phyloP scores from a whole-genome alignment of 2,113 vertebrate genomes.

The Phocoena sinus region DNA sequence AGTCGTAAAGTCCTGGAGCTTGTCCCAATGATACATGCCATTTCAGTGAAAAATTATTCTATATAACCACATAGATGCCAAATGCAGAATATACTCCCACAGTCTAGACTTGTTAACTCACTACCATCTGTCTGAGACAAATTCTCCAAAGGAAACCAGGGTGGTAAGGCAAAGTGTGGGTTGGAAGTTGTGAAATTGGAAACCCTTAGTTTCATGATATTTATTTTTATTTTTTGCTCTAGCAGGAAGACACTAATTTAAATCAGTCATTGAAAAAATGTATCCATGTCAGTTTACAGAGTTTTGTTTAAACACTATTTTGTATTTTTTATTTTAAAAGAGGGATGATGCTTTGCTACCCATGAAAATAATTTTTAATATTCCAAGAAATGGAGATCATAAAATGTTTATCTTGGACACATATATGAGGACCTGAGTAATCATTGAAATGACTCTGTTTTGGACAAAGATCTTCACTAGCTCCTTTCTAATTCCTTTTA shows the following conservation, averaged over 20 bases:
- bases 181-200: conserved; percentile 60
- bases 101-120: conserved; percentile 73
- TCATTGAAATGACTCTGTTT: neutral
- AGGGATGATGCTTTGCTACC: neutral
- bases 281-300: neutral
- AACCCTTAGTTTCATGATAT: conserved; percentile 53
- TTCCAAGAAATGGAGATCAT: neutral
- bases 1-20: conserved; percentile 45
- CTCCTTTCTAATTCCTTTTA: neutral
- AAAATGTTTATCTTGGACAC: neutral
- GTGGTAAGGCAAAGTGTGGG: conserved; percentile 39
- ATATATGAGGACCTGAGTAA: neutral
- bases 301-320: neutral
- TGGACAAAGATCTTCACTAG: neutral
- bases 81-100: conserved; percentile 66
- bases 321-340: conserved; percentile 20
- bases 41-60: conserved; percentile 69
- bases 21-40: conserved; percentile 51
- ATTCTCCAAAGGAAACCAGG: conserved; percentile 54
- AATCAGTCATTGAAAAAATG: conserved; percentile 30
- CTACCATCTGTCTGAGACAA: conserved; percentile 69
- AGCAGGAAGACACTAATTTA: conserved; percentile 21
- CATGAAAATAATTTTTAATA: neutral
- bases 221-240: conserved; percentile 53
- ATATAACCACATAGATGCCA: conserved; percentile 66